Conservation (phyloP, 2,113 vertebrate genomes). For the Mesoclemmys tuberculata region DNA sequence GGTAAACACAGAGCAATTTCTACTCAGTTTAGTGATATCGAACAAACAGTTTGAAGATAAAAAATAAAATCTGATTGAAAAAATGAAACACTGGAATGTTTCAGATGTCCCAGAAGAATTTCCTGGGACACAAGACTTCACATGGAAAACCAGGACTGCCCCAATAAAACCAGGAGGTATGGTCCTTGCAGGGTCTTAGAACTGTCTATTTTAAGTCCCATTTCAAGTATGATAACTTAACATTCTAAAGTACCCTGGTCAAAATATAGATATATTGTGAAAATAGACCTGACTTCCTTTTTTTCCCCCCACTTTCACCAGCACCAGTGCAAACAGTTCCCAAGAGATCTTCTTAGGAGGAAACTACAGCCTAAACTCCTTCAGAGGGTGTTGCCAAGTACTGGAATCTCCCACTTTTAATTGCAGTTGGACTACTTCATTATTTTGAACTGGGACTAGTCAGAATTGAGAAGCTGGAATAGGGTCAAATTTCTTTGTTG, state of each 20-base stretch:
- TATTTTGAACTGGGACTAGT: not conserved
- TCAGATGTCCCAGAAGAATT: not conserved
- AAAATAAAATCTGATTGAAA: not conserved
- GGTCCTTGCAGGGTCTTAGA: not conserved
- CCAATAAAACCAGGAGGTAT: not conserved
- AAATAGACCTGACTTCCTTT: not conserved
- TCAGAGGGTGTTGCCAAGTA: constrained; percentile 75
- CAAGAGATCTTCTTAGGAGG: constrained; percentile 44
- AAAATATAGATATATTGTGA: not conserved
- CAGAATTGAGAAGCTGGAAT: not conserved
- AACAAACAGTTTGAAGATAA: not conserved
- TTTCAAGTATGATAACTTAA: not conserved
- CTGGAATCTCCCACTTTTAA: constrained; percentile 57
- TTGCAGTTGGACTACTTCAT: constrained; percentile 63
- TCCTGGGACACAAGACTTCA: fast-evolving
- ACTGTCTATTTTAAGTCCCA: not conserved
- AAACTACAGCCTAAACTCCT: constrained; percentile 62
- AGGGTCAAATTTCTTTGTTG: not conserved
- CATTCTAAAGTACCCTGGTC: not conserved
- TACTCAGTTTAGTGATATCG: not conserved
- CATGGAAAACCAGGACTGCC: not conserved
- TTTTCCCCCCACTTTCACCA: constrained; percentile 38
- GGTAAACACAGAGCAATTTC: not conserved
- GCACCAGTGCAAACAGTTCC: constrained; percentile 21
- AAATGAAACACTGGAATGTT: not conserved